phyloP scores from a whole-genome alignment of 1,140 invertebrate species.

The Cherax quadricarinatus region DNA sequence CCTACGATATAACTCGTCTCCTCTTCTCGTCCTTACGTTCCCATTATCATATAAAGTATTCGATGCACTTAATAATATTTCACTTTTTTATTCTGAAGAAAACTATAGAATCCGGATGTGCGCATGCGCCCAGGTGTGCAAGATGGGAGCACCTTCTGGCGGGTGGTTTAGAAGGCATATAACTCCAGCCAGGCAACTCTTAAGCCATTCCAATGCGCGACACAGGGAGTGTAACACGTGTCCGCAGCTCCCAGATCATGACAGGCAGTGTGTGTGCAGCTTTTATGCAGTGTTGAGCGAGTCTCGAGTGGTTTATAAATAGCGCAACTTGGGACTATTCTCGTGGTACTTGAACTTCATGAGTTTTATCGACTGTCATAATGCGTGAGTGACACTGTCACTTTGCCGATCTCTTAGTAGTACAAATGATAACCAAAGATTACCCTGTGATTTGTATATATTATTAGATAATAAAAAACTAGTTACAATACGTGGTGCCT shows the following conservation, averaged over 20 bases:
- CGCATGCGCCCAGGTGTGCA: background rate
- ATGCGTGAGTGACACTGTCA: background rate
- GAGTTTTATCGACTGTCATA: background rate
- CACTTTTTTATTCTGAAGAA: no score
- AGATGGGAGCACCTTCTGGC: background rate
- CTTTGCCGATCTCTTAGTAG: background rate
- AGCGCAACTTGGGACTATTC: background rate
- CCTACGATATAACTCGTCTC: no score
- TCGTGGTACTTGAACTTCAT: background rate
- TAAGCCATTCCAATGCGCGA: background rate
- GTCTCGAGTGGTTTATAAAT: constrained; percentile 8
- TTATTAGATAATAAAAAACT: background rate
- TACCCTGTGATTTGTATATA: background rate
- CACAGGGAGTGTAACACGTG: background rate
- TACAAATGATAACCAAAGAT: constrained; percentile 13
- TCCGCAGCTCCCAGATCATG: background rate
- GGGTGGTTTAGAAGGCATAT: background rate
- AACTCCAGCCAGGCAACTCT: background rate
- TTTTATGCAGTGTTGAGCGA: background rate
- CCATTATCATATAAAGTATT: background rate
- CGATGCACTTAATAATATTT: background rate
- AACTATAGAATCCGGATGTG: background rate
- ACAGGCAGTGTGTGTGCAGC: background rate
- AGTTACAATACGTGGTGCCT: background rate
- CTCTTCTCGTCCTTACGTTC: no score